Percentiles rank a stretch among this genome's conserved stretches.
Conservation (phyloP, 2,888 invertebrate species). For the Doris montereyensis region DNA sequence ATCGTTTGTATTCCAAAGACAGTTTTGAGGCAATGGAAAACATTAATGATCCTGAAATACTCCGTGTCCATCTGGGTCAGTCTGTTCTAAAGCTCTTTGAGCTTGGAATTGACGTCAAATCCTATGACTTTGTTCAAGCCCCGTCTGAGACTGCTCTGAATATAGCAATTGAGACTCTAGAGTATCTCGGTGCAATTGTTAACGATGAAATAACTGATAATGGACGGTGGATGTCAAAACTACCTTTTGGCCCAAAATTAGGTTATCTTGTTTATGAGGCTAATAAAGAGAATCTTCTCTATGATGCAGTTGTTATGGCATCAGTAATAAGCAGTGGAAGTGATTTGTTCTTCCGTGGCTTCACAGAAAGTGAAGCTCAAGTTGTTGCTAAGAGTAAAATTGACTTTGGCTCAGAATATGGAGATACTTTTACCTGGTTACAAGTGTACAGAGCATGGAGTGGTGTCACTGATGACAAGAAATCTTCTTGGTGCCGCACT, state of each 20-base stretch:
- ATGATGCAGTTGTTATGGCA: conserved; percentile 49
- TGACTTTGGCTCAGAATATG: conserved; percentile 59
- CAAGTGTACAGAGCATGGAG: conserved; percentile 63
- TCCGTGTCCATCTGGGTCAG: conserved; percentile 63
- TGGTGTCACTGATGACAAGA: conserved; percentile 49
- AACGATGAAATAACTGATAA: conserved; percentile 58
- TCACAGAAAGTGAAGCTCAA: conserved; percentile 56
- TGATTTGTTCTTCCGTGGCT: conserved; percentile 64
- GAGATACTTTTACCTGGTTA: conserved; percentile 63
- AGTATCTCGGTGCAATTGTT: conserved; percentile 59
- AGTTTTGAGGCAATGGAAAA: conserved; percentile 63
- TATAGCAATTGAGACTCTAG: conserved; percentile 57
- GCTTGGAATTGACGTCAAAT: conserved; percentile 61
- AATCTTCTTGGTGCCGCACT: conserved; percentile 64
- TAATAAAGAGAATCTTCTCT: conserved; percentile 30
- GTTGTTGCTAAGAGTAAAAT: conserved; percentile 58
- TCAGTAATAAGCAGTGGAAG: conserved; percentile 59
- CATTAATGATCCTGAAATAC: conserved; percentile 68
- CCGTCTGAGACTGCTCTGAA: conserved; percentile 57
- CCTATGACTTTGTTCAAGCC: conserved; percentile 70
- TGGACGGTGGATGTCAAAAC: conserved; percentile 65
- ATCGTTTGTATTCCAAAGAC: conserved; percentile 67
- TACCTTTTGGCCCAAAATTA: conserved; percentile 67
- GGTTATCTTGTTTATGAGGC: conserved; percentile 44
- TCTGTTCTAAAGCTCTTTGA: conserved; percentile 66